Evolutionary conservation across 1,140 invertebrate species (phyloP), one percentile per base, ranked within the genome.

Genomic region (Arion vulgaris): DNA sequence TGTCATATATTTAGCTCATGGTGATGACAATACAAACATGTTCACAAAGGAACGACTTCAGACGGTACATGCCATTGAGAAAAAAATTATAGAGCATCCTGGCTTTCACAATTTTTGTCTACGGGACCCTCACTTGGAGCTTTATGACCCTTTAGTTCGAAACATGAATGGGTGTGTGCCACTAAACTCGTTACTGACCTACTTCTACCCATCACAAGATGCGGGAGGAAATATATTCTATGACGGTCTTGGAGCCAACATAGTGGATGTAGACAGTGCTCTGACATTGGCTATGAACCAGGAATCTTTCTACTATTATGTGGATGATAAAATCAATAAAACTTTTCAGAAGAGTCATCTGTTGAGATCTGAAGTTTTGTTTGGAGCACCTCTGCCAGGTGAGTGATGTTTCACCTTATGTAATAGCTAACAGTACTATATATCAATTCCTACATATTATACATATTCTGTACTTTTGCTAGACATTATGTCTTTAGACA

Each of bases 311-410:
- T 91, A 91, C 83, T 91, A 88, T 71, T 91, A 85, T 83, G 89
- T 90, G 15, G 90, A 90, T 85, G 86, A 87, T 41, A 87, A 87
- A 74, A 87, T 90, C 38, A 90, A 90, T 76, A 85, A 79, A 28
- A 89, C 88, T 5, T 85, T 86, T 72, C 84, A 80, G 34, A 86
- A 89, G 72, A 88, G 87, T 83, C 74, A 84, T 32, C 77, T 90
- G 5, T 26, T 91, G 17, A 80, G 89, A 41, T 88, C 90, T 17
- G 89, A 91, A 75, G 87, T 91, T 19, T 72, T 88, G 75, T 91
- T 91, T 87, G 90, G 90, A 34, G 85, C 86, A 45, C 90, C 90
- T 0, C 69, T 91, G 23, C 85, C 84, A 87, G 89, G 90, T 91
- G 83, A 38, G 74, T 85, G 4, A 7, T 66, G 19, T 23, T 32